A percentile compares a stretch with the other conserved stretches of the same genome.
Evolutionary conservation across 2,888 invertebrate genomes (phyloP).

Genomic region (Lepidocyrtoides sp.): DNA sequence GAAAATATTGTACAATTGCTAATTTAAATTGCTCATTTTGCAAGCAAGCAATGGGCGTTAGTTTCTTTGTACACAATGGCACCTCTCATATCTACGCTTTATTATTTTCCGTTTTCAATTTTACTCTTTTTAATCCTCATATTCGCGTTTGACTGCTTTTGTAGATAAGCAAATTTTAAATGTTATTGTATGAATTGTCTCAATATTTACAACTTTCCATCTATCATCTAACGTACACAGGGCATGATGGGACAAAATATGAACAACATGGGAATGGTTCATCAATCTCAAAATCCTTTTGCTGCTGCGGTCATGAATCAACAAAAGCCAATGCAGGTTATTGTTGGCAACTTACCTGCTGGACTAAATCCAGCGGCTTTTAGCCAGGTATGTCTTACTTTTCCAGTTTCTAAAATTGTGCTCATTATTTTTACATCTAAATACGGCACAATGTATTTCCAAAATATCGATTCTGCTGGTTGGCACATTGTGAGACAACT

Average conservation of each 20-base stretch:
- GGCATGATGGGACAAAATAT: constrained; percentile 82
- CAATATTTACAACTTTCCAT: neutral
- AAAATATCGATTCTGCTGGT: constrained; percentile 7
- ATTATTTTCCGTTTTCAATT: constrained; percentile 21
- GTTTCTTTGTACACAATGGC: constrained; percentile 36
- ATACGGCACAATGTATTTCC: neutral
- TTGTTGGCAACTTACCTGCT: constrained; percentile 81
- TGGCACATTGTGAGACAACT: neutral
- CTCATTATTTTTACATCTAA: neutral
- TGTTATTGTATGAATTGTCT: too few species aligned
- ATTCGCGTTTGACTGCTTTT: neutral
- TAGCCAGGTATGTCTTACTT: constrained; percentile 78
- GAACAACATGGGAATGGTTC: constrained; percentile 81
- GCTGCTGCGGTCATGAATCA: constrained; percentile 74
- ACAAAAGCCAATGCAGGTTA: constrained; percentile 80
- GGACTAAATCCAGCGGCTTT: constrained; percentile 82
- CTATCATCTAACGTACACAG: constrained; percentile 44
- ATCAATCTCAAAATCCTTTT: constrained; percentile 81
- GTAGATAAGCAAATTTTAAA: neutral
- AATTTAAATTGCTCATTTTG: constrained; percentile 38
- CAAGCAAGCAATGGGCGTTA: neutral
- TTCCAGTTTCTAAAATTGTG: neutral
- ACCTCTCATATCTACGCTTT: constrained; percentile 1
- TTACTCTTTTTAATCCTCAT: neutral
- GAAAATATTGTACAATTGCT: constrained; percentile 45